A percentile compares a stretch with the other conserved stretches of the same genome.
Conservation (phyloP, 2,888 invertebrate species). For the Polyommatus iphigenia region DNA sequence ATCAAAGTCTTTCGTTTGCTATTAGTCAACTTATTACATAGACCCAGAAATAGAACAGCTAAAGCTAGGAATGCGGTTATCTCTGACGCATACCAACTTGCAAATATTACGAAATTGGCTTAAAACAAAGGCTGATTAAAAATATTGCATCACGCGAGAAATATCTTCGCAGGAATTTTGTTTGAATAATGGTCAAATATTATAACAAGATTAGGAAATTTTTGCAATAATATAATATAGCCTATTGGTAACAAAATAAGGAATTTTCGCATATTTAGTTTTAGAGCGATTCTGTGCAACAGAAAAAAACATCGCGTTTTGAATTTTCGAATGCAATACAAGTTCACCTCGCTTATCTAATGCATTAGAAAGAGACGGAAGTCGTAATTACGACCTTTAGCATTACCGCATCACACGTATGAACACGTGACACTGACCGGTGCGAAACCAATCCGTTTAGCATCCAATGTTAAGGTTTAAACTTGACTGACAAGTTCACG, state of each 20-base stretch:
- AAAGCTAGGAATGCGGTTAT: slow-evolving; percentile 25
- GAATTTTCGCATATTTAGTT: neutral
- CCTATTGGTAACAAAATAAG: no score
- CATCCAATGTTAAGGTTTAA: slow-evolving; percentile 40
- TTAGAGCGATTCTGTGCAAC: neutral
- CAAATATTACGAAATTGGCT: slow-evolving; percentile 29
- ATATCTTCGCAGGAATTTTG: slow-evolving; percentile 6
- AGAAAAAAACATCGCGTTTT: neutral
- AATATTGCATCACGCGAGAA: slow-evolving; percentile 15
- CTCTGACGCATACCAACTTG: slow-evolving; percentile 22
- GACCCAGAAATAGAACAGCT: neutral
- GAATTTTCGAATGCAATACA: neutral
- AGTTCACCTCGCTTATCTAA: neutral
- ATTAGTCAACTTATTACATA: neutral
- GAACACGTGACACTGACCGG: neutral
- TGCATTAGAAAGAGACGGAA: slow-evolving; percentile 5
- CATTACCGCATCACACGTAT: neutral
- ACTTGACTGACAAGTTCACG: slow-evolving; percentile 29
- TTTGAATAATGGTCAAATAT: slow-evolving; percentile 7
- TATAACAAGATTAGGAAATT: slow-evolving; percentile 1
- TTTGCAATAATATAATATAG: neutral
- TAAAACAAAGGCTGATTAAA: slow-evolving; percentile 22
- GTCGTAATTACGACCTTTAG: neutral
- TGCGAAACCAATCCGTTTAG: slow-evolving; percentile 29
- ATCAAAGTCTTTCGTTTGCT: neutral